Evolutionary conservation across 2,113 vertebrate genomes (phyloP).

Genomic region (Gambusia affinis): DNA sequence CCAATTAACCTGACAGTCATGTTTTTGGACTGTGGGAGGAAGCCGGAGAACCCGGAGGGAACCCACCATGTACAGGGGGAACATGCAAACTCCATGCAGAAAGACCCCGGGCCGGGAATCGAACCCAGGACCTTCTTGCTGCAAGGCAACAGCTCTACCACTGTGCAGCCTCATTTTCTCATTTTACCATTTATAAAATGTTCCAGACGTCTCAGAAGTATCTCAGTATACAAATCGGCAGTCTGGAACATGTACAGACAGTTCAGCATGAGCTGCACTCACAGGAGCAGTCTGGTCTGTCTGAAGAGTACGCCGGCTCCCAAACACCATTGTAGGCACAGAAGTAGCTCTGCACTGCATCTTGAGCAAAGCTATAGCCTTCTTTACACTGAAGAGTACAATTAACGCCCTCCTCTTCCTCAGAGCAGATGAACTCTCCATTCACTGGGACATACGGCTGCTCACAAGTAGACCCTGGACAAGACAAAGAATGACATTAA

Average conservation of each 20-base stretch:
- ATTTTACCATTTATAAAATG: too few species aligned
- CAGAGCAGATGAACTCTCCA: constrained; percentile 87
- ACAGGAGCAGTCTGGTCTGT: constrained; percentile 93
- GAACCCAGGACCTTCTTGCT: too few species aligned
- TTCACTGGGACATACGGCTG: constrained; percentile 89
- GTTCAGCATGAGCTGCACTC: constrained; percentile 53
- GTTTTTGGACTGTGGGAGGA: too few species aligned
- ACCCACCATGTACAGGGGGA: too few species aligned
- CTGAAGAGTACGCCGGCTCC: constrained; percentile 86
- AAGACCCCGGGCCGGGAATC: too few species aligned
- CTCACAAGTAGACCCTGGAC: constrained; percentile 89
- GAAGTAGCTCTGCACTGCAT: constrained; percentile 87
- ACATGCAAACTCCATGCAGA: too few species aligned
- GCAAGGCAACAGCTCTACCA: too few species aligned
- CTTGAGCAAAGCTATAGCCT: constrained; percentile 91
- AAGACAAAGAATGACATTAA: background rate
- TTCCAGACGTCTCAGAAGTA: too few species aligned
- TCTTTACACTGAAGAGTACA: constrained; percentile 89
- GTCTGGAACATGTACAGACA: background rate
- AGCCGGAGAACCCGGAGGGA: too few species aligned
- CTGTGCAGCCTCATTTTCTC: too few species aligned
- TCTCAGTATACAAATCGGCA: too few species aligned
- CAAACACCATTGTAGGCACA: constrained; percentile 91
- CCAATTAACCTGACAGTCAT: too few species aligned
- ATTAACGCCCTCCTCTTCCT: constrained; percentile 86